Conservation (phyloP, 2,113 vertebrate species). For the Esox niger region DNA sequence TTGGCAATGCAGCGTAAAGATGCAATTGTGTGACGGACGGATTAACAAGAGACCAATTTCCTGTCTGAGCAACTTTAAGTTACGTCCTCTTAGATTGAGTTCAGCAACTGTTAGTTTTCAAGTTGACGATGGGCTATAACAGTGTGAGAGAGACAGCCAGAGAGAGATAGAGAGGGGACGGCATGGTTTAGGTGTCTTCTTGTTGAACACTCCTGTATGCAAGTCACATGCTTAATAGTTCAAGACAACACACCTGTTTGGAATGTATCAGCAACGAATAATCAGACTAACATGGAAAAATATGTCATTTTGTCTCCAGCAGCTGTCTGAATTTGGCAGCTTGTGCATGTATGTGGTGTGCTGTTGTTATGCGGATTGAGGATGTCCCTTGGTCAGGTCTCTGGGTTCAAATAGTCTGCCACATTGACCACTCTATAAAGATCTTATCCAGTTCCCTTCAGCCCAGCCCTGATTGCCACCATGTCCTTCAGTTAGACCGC, state of each 20-base stretch:
- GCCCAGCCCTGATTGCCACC: not conserved
- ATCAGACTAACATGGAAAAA: not conserved
- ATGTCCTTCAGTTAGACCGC: not conserved
- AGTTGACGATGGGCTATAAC: slow-evolving; percentile 12
- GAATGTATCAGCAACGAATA: not conserved
- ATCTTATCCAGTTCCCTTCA: not conserved
- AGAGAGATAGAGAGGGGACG: not conserved
- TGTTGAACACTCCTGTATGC: not conserved
- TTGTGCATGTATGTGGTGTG: not conserved
- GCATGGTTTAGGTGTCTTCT: not conserved
- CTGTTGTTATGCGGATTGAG: not conserved
- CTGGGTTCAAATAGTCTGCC: not conserved
- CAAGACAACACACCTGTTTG: not conserved
- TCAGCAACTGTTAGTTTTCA: not conserved
- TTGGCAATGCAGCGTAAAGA: slow-evolving; percentile 32
- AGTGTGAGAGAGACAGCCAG: not conserved
- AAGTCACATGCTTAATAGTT: not conserved
- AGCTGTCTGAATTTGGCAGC: not conserved
- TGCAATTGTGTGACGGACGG: slow-evolving; percentile 26
- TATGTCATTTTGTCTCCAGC: not conserved
- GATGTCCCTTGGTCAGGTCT: not conserved
- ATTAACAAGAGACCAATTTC: slow-evolving; percentile 44
- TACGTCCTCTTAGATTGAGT: slow-evolving; percentile 4
- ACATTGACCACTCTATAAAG: not conserved
- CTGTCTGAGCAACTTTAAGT: slow-evolving; percentile 7